Conservation (phyloP, 2,113 vertebrate species). For the Psammodynastes pulverulentus region DNA sequence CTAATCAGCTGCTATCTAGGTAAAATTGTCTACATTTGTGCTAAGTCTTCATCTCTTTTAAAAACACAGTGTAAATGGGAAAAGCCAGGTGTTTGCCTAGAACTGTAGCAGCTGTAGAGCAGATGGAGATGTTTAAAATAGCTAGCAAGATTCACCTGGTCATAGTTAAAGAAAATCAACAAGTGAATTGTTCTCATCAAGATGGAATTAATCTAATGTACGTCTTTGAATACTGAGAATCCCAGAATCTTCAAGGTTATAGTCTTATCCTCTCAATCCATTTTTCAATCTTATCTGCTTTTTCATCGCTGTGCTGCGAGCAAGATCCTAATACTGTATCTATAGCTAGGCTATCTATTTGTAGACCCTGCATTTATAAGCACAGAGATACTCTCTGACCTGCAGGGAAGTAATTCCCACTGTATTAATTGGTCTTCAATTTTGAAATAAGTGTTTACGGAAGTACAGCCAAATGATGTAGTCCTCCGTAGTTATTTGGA, state of each 20-base stretch:
- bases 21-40: slow-evolving; percentile 17
- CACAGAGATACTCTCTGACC: background rate
- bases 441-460: background rate
- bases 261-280: background rate
- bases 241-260: background rate
- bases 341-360: background rate
- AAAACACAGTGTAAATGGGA: background rate
- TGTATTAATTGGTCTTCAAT: background rate
- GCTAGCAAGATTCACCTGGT: slow-evolving; percentile 68
- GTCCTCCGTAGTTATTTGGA: background rate
- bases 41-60: background rate
- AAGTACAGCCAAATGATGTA: background rate
- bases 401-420: background rate
- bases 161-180: slow-evolving; percentile 45
- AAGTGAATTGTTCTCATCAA: slow-evolving; percentile 52
- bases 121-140: slow-evolving; percentile 52
- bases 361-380: background rate
- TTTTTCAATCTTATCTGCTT: background rate
- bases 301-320: background rate
- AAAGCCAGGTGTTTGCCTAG: slow-evolving; percentile 63
- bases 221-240: background rate
- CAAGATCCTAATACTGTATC: background rate
- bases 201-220: background rate
- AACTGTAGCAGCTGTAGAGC: slow-evolving; percentile 65
- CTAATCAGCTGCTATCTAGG: background rate